These are phyloP conservation scores for Chouioia cunea DNA, from an alignment of 2,888 invertebrate genomes.

Conservation along the genomic window DNA sequence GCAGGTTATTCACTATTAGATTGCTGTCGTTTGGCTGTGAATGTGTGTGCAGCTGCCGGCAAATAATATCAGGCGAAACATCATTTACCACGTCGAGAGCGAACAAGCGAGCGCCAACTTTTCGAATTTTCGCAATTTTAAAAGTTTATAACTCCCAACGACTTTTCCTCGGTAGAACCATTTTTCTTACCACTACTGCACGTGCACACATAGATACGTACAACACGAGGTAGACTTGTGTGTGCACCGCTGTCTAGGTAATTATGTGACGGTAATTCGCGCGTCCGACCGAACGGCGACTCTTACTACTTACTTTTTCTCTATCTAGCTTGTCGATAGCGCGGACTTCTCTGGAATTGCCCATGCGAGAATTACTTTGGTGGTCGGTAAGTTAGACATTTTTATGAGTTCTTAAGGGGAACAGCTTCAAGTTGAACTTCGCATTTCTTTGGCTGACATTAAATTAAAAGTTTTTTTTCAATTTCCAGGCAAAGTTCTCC, in stretches of 20 bases:
- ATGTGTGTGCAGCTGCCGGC: slow-evolving; percentile 2
- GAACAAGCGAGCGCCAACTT: slow-evolving; percentile 35
- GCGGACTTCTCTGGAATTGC: background rate
- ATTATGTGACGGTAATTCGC: slow-evolving; percentile 8
- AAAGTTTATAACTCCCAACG: slow-evolving; percentile 22
- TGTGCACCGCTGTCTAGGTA: background rate
- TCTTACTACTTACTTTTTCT: slow-evolving; percentile 27
- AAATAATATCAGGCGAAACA: slow-evolving; percentile 41
- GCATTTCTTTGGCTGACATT: no score
- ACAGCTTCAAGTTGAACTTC: no score
- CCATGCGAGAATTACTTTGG: no score
- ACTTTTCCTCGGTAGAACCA: slow-evolving; percentile 31
- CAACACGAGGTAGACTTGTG: background rate
- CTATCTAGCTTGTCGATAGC: background rate
- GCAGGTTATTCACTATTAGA: no score
- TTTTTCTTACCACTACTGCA: background rate
- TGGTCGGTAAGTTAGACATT: no score
- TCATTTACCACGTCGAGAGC: slow-evolving; percentile 24
- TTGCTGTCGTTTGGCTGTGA: no score
- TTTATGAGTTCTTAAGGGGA: no score
- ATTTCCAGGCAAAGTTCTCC: no score
- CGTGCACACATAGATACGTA: no score
- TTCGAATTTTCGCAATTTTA: slow-evolving; percentile 44
- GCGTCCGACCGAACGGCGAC: slow-evolving; percentile 23
- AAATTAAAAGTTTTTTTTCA: no score